Percentiles rank a stretch among this genome's conserved stretches.
These are phyloP conservation scores for Leptodactylus fallax DNA, from an alignment of 2,797 vertebrate genomes.

Conservation along the genomic window DNA sequence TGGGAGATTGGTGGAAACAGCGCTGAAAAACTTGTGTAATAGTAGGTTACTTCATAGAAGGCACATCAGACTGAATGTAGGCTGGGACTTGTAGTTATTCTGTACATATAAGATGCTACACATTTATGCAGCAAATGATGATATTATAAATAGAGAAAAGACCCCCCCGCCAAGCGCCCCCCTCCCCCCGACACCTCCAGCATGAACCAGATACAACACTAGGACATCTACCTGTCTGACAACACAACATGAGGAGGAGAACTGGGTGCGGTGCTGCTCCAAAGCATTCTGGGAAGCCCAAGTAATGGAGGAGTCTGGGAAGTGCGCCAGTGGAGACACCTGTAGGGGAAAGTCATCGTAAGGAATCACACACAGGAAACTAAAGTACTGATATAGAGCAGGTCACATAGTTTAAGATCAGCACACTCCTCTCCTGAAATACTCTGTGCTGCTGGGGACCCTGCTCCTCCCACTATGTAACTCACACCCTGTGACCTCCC, in stretches of 20 bases:
- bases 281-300: conserved; percentile 77
- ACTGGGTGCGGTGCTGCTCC: conserved; percentile 76
- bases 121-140: not conserved
- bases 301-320: conserved; percentile 75
- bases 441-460: not conserved
- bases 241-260: conserved; percentile 73
- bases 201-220: too few relatives aligned
- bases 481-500: not conserved
- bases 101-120: too few relatives aligned
- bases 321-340: conserved; percentile 79
- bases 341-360: conserved; percentile 62
- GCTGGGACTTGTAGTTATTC: conserved; percentile 5
- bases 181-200: too few relatives aligned
- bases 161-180: too few relatives aligned
- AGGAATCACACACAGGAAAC: too few relatives aligned
- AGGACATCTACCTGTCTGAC: conserved; percentile 79
- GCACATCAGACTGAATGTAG: too few relatives aligned
- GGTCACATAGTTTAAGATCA: too few relatives aligned
- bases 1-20: not conserved
- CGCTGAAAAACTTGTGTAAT: not conserved
- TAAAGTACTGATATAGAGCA: too few relatives aligned
- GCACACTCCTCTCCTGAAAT: too few relatives aligned
- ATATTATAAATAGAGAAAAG: not conserved
- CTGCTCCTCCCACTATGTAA: not conserved
- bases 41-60: too few relatives aligned